phyloP scores from a whole-genome alignment of 1,140 invertebrate genomes.

The Platyscapa corneri region DNA sequence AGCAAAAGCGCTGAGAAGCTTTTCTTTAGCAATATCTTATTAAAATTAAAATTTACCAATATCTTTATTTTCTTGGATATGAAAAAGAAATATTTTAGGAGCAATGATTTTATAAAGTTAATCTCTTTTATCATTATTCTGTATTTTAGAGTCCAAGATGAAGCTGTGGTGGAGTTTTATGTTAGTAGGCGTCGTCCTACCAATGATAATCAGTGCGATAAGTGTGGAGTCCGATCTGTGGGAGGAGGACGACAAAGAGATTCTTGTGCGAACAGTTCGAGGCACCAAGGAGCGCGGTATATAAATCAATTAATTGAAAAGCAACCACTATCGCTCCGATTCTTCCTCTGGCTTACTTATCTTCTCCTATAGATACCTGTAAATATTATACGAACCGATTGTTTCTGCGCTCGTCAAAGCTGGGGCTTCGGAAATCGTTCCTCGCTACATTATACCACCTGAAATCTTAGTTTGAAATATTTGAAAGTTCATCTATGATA shows the following conservation, averaged over 20 bases:
- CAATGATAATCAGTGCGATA: conserved; percentile 63
- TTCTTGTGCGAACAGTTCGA: conserved; percentile 83
- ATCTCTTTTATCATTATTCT: conserved; percentile 12
- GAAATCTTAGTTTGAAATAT: too few relatives aligned
- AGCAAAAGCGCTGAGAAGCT: too few relatives aligned
- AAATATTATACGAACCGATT: too few relatives aligned
- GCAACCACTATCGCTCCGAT: neutral
- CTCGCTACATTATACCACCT: too few relatives aligned
- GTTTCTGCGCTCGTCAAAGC: too few relatives aligned
- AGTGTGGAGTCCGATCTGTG: conserved; percentile 67
- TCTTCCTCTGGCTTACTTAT: neutral
- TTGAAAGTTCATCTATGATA: too few relatives aligned
- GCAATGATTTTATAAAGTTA: neutral
- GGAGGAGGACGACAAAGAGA: conserved; percentile 82
- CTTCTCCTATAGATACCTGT: too few relatives aligned
- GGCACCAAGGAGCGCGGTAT: conserved; percentile 83
- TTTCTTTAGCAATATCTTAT: too few relatives aligned
- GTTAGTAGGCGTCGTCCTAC: conserved; percentile 64
- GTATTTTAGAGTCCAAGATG: conserved; percentile 64
- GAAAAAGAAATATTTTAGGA: neutral
- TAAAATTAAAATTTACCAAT: too few relatives aligned
- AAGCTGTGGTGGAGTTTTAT: conserved; percentile 72
- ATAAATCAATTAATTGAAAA: neutral
- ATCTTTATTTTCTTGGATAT: neutral
- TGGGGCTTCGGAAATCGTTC: too few relatives aligned